Base-by-base conservation (phyloP, 2,888 invertebrate species). In the Drosophila paracracens region DNA sequence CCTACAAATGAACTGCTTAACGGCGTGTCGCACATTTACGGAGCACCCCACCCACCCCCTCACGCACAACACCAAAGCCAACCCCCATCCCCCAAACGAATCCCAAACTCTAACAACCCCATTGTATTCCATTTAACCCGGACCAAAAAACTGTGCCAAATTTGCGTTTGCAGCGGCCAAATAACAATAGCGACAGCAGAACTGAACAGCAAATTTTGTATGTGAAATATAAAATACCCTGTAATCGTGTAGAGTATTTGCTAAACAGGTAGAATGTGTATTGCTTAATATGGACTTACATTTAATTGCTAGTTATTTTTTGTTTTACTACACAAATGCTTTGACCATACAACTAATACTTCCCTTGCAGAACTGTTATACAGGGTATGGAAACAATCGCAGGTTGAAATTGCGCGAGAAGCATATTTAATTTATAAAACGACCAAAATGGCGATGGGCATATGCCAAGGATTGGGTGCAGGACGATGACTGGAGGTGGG, bases 1-100 rank as follows among this genome's bases (percentile, higher is more conserved):
- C 88, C 88, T 90, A 90, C 88, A 88, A 88, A 88, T 88, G 88
- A 90, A 84, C 88, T 88, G 88, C 85, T 88, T 90, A 90, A 90
- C 83, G 85, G 88, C 58, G 90, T 88, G 88, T 90, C 88, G 84
- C 83, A 48, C 89, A 82, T 84, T 82, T 69, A 50, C 36, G 51
- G 43, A 61, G 70, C 73, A 54, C 60, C 51, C 64, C 46, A 57
- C 38, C 40, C 40, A 31, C 4, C 27, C 38, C 18, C 27, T 2
- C 21, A 31, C 21, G 46, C 18, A 50, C 53, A 50, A 29, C 5
- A 16, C 27, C 6, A 11, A 11, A 4, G 18, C 35, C 33, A 33
- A 33, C 33, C 62, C 38, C 59, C 27, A 59, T 1, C 27, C 13
- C 36, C 5, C 43, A 11, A 21, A 13, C 18, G 29, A 40, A 29